Evolutionary conservation across 2,888 invertebrate genomes (phyloP).

Genomic region (Drosophila nr. fundita): DNA sequence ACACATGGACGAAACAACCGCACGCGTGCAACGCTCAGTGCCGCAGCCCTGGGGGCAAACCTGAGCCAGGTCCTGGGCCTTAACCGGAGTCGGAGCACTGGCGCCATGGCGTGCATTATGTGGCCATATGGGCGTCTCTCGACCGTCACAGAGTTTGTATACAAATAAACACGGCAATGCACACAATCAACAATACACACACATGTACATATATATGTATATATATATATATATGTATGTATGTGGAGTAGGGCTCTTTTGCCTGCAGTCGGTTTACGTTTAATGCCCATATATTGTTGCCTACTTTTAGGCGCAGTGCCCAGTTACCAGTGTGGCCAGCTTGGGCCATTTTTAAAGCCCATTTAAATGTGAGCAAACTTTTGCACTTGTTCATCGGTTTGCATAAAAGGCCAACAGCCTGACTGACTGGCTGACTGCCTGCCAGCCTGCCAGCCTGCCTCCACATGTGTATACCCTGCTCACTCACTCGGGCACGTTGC

Average conservation of each 20-base stretch:
- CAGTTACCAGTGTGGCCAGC: slow-evolving; percentile 15
- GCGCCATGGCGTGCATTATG: slow-evolving; percentile 74
- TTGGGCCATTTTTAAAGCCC: slow-evolving; percentile 67
- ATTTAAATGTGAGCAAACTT: slow-evolving; percentile 76
- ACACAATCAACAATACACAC: slow-evolving; percentile 38
- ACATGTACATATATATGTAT: too few relatives aligned
- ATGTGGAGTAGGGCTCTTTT: slow-evolving; percentile 29
- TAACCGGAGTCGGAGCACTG: slow-evolving; percentile 13
- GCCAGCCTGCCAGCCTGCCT: background rate
- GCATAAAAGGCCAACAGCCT: slow-evolving; percentile 26
- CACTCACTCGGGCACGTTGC: slow-evolving; percentile 47
- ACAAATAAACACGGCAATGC: slow-evolving; percentile 77
- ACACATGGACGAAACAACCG: slow-evolving; percentile 28
- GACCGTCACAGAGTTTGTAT: slow-evolving; percentile 62
- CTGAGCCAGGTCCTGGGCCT: slow-evolving; percentile 6
- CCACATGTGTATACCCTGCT: background rate
- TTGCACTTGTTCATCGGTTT: slow-evolving; percentile 63
- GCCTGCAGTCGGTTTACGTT: slow-evolving; percentile 74
- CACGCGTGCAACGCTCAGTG: slow-evolving; percentile 51
- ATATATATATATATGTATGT: background rate
- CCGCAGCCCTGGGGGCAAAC: slow-evolving; percentile 28
- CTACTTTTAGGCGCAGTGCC: slow-evolving; percentile 74
- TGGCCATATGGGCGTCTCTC: slow-evolving; percentile 62
- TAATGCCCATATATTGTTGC: slow-evolving; percentile 81
- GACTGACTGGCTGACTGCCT: background rate